These are phyloP conservation scores for Pantala flavescens DNA, from an alignment of 1,140 invertebrate genomes.

Conservation along the genomic window DNA sequence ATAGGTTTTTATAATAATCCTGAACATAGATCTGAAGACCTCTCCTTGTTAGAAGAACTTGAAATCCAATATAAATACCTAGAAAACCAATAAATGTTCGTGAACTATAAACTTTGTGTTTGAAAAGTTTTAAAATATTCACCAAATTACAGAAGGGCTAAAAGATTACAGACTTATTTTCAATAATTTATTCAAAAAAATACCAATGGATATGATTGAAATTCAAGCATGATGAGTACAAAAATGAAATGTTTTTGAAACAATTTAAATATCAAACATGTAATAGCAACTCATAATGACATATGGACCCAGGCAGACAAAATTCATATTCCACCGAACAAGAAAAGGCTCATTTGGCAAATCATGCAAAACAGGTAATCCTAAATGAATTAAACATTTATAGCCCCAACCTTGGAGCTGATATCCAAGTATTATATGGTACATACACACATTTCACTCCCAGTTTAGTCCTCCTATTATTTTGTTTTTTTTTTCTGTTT, in stretches of 20 bases:
- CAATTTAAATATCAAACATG: not conserved
- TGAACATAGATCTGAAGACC: no score
- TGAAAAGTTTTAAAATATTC: no score
- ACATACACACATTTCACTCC: not conserved
- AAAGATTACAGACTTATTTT: not conserved
- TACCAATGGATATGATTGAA: not conserved
- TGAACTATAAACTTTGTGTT: no score
- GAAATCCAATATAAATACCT: no score
- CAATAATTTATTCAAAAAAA: slow-evolving; percentile 1
- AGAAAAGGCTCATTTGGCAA: no score
- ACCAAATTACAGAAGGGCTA: no score
- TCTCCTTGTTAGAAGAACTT: no score
- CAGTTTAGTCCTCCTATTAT: not conserved
- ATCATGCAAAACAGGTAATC: no score
- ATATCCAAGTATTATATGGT: not conserved
- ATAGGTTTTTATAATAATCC: no score
- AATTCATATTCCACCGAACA: no score
- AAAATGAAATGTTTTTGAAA: not conserved
- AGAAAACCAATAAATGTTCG: no score
- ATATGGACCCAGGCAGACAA: not conserved
- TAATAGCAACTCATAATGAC: not conserved
- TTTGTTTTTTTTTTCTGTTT: not conserved
- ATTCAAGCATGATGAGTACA: not conserved
- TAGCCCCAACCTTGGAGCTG: not conserved
- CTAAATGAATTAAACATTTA: no score